Conservation (phyloP, 2,113 vertebrate species). For the Trinectes maculatus region DNA sequence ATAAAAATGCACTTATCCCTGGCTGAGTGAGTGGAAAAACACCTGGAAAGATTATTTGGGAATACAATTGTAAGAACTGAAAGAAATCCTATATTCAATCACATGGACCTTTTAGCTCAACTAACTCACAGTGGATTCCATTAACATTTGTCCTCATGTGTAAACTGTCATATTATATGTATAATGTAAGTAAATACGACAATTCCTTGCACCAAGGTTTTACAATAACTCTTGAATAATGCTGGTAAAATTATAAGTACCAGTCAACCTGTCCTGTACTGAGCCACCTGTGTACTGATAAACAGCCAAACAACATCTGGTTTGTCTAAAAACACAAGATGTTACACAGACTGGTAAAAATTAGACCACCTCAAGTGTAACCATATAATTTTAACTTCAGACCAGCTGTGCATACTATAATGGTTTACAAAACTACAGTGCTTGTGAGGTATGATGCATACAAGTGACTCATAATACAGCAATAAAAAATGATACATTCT, state of each 20-base stretch:
- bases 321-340: slow-evolving; percentile 30
- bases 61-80: slow-evolving; percentile 2
- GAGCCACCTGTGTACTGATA: not conserved
- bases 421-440: not conserved
- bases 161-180: not conserved
- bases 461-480: slow-evolving; percentile 21
- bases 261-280: not conserved
- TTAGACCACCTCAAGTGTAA: slow-evolving; percentile 29
- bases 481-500: slow-evolving; percentile 45
- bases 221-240: not conserved
- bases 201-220: not conserved
- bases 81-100: not conserved
- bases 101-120: not conserved
- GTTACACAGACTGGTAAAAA: slow-evolving; percentile 15
- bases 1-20: slow-evolving; percentile 30
- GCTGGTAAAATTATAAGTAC: not conserved
- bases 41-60: slow-evolving; percentile 19
- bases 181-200: not conserved
- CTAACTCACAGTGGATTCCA: not conserved
- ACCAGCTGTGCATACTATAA: slow-evolving; percentile 32
- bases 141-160: not conserved
- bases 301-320: slow-evolving; percentile 42
- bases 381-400: slow-evolving; percentile 38
- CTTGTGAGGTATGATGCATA: not conserved
- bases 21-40: slow-evolving; percentile 14